Evolutionary conservation across 2,888 invertebrate genomes (phyloP), one percentile per base, ranked within the genome.

Genomic region (Argyra leucocephala): DNA sequence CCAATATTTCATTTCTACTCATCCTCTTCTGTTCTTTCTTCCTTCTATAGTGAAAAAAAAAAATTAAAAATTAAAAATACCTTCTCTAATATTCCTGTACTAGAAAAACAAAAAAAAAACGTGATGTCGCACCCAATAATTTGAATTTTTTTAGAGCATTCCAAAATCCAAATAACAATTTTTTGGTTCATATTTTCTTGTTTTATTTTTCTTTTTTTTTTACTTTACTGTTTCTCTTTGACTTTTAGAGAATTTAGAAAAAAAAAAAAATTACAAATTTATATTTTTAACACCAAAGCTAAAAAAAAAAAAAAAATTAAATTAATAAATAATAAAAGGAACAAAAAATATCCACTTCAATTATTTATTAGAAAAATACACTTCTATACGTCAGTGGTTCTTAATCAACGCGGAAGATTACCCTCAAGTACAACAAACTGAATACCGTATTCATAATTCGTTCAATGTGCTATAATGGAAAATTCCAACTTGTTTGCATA

Each of bases 101-200:
- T 48, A 48, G 12, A 18, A 48, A 48, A 48, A 31, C 31, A 48
- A 48, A 37, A n/a, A n/a, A n/a, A n/a, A 37, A 48, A 48, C 48
- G 48, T 48, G 48, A 48, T 48, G 48, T 48, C 48, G 18, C 48
- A 48, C 48, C 48, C 48, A 48, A 48, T 48, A 48, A 48, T 48
- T 48, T 5, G 18, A n/a, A 48, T 31, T 31, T 48, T 48, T 48
- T n/a, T 48, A 18, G 5, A 12, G 12, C 18, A 31, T 48, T 48
- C 18, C 12, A n/a, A 48, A n/a, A n/a, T n/a, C n/a, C n/a, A n/a
- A n/a, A n/a, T n/a, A n/a, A n/a, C n/a, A n/a, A 48, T 48, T 48
- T 48, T 1, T 48, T 48, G 6, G 48, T 18, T 18, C 48, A 48
- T n/a, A 18, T 12, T 48, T 48, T 48, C 2, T 18, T 48, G 3